phyloP scores from a whole-genome alignment of 2,113 vertebrate species.

The Lepus timidus region DNA sequence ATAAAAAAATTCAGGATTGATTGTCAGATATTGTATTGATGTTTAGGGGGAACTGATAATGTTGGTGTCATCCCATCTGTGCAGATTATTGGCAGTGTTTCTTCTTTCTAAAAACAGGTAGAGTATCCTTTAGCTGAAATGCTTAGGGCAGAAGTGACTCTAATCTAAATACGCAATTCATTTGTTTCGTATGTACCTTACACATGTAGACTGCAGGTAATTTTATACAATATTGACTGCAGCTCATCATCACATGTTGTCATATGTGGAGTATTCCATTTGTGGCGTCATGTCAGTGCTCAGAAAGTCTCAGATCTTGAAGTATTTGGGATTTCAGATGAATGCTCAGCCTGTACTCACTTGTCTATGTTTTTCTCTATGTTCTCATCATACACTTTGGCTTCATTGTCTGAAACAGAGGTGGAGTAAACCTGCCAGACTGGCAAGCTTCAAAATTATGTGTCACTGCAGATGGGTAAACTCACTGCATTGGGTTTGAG shows the following conservation, averaged over 20 bases:
- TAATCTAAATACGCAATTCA: no score
- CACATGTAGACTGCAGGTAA: no score
- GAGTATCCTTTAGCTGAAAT: no score
- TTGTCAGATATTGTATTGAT: background rate
- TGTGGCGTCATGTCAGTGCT: no score
- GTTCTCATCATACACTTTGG: background rate
- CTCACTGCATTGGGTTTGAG: background rate
- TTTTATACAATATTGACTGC: no score
- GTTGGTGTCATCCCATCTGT: background rate
- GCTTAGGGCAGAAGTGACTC: no score
- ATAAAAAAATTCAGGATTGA: slow-evolving; percentile 15
- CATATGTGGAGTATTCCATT: no score
- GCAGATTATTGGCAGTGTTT: background rate
- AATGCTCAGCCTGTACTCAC: background rate
- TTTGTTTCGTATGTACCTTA: no score
- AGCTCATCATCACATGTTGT: no score
- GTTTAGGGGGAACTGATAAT: background rate
- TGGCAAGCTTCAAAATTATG: background rate
- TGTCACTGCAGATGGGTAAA: background rate
- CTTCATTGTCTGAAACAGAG: background rate
- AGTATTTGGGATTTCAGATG: no score
- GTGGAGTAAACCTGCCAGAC: background rate
- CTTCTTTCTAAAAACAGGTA: background rate
- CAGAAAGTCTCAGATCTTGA: no score
- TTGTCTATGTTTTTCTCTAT: slow-evolving; percentile 42